Evolutionary conservation across 2,113 vertebrate species (phyloP).

Genomic region (Etia nguti): DNA sequence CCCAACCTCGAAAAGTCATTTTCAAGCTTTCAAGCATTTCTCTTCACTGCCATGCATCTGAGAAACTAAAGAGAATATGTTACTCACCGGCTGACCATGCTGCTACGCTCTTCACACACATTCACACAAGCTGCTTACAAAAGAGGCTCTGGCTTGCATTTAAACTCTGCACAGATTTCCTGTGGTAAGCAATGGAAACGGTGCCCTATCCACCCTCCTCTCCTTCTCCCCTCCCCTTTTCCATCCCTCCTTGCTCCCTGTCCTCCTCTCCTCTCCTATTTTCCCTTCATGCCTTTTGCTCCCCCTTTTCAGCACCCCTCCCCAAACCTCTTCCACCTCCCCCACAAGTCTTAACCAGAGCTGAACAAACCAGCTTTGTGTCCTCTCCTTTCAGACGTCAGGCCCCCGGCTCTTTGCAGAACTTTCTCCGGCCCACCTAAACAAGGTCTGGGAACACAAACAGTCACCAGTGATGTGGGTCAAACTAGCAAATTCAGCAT

Average conservation of each 20-base stretch:
- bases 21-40: neutral
- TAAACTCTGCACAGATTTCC: slow-evolving; percentile 30
- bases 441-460: slow-evolving; percentile 2
- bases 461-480: neutral
- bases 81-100: slow-evolving; percentile 89
- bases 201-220: neutral
- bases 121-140: neutral
- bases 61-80: neutral
- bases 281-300: neutral
- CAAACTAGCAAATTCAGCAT: neutral
- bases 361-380: slow-evolving; percentile 59
- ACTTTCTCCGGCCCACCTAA: neutral
- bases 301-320: neutral
- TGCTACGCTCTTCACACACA: slow-evolving; percentile 23
- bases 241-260: neutral
- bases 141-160: neutral
- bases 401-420: neutral
- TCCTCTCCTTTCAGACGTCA: slow-evolving; percentile 33
- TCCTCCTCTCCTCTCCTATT: neutral
- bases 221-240: slow-evolving; percentile 7
- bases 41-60: neutral
- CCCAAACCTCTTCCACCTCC: neutral
- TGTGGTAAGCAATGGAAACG: slow-evolving; percentile 27
- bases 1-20: neutral
- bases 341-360: neutral